phyloP scores from a whole-genome alignment of 1,140 invertebrate species.

The Nasonia longicornis region DNA sequence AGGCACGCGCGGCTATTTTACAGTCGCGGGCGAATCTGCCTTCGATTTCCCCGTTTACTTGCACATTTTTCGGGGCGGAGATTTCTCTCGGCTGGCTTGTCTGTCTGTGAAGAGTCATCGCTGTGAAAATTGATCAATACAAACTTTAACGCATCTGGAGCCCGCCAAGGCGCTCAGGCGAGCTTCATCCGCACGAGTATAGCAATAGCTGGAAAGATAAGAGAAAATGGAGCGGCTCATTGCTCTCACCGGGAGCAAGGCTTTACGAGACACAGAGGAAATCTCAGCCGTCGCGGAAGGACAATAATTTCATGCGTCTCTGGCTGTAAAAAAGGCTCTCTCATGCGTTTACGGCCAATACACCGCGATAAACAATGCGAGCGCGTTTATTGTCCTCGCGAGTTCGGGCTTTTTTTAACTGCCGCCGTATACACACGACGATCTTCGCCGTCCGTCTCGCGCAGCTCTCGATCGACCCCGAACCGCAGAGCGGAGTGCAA shows the following conservation, averaged over 20 bases:
- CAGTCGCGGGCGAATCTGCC: neutral
- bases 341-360: constrained; percentile 45
- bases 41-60: constrained; percentile 33
- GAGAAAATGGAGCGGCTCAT: constrained; percentile 18
- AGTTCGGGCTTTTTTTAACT: constrained; percentile 7
- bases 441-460: too few relatives aligned
- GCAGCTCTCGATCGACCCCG: too few relatives aligned
- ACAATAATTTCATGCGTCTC: constrained; percentile 44
- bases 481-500: too few relatives aligned
- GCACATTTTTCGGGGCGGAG: neutral
- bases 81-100: neutral
- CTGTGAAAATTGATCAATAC: neutral
- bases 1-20: constrained; percentile 11
- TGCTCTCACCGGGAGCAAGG: constrained; percentile 31
- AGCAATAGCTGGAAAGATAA: too few relatives aligned
- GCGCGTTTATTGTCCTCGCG: constrained; percentile 42
- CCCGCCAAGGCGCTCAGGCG: neutral
- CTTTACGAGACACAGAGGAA: constrained; percentile 56
- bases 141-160: neutral
- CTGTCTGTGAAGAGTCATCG: neutral
- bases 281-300: constrained; percentile 47
- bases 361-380: constrained; percentile 47
- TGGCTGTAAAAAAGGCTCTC: constrained; percentile 47
- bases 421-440: neutral
- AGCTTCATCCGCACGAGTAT: neutral